Conservation (phyloP, 2,113 vertebrate genomes). For the Cervus canadensis region DNA sequence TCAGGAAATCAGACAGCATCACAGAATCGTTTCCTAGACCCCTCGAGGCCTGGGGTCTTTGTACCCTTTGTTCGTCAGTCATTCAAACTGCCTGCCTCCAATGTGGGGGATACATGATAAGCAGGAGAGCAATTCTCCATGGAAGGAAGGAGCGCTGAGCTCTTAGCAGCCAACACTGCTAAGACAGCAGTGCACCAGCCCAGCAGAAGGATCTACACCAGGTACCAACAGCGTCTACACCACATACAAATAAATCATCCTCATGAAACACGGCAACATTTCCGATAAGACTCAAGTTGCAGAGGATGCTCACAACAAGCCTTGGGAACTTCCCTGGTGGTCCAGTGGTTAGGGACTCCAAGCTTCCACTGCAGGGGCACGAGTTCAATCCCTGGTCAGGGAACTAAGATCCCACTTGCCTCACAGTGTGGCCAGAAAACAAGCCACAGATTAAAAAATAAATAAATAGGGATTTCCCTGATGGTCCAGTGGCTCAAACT, state of each 20-base stretch:
- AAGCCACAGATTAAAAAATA: background rate
- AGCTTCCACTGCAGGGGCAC: background rate
- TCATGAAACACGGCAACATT: background rate
- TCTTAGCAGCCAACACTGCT: background rate
- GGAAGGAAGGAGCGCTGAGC: background rate
- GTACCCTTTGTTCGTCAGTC: background rate
- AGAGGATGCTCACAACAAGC: background rate
- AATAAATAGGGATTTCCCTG: background rate
- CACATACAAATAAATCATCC: too few species aligned
- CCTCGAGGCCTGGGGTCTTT: background rate
- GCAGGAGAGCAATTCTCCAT: too few species aligned
- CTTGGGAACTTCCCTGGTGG: background rate
- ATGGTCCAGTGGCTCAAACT: background rate
- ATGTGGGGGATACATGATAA: too few species aligned
- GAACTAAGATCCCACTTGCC: background rate
- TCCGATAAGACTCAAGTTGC: background rate
- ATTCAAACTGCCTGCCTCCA: background rate
- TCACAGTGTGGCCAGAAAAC: background rate
- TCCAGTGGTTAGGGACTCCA: background rate
- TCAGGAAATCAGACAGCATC: rapidly evolving
- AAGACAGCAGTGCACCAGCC: background rate
- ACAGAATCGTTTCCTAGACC: background rate
- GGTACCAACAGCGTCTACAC: background rate
- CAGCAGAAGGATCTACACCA: background rate
- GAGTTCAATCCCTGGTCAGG: background rate